Evolutionary conservation across 2,797 vertebrate species (phyloP).

Genomic region (Karalla daura): DNA sequence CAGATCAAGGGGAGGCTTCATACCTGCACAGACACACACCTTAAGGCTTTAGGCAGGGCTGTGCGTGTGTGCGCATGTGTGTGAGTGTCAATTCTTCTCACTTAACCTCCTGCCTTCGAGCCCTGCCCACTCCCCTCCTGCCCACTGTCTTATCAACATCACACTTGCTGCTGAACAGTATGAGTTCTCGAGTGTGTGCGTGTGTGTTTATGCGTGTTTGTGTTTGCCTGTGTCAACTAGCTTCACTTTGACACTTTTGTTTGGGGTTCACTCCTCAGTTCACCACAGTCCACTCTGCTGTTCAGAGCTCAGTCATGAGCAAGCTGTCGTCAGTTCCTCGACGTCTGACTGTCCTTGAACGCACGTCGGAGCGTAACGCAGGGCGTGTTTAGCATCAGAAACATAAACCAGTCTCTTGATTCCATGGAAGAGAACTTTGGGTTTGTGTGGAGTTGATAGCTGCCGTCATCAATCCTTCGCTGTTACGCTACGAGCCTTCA

Average conservation of each 20-base stretch:
- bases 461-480: constrained; percentile 2
- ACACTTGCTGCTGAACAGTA: neutral
- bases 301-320: too few relatives aligned
- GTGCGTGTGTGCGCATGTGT: constrained; percentile 31
- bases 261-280: too few relatives aligned
- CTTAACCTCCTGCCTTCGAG: neutral
- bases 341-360: too few relatives aligned
- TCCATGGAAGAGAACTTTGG: neutral
- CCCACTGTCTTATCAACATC: constrained; percentile 1
- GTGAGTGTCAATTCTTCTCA: constrained; percentile 1
- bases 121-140: neutral
- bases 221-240: too few relatives aligned
- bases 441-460: too few relatives aligned
- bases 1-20: constrained; percentile 1
- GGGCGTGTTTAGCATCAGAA: too few relatives aligned
- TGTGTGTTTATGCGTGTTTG: too few relatives aligned
- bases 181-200: neutral
- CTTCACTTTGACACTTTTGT: too few relatives aligned
- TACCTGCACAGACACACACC: constrained; percentile 28
- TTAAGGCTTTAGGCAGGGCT: constrained; percentile 42
- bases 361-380: too few relatives aligned
- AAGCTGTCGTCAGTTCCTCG: too few relatives aligned
- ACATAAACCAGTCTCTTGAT: constrained; percentile 21
- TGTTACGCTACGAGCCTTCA: neutral
- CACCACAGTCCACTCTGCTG: too few relatives aligned